These are phyloP conservation scores for Mesoclemmys tuberculata DNA, from an alignment of 2,113 vertebrate genomes.

Conservation along the genomic window DNA sequence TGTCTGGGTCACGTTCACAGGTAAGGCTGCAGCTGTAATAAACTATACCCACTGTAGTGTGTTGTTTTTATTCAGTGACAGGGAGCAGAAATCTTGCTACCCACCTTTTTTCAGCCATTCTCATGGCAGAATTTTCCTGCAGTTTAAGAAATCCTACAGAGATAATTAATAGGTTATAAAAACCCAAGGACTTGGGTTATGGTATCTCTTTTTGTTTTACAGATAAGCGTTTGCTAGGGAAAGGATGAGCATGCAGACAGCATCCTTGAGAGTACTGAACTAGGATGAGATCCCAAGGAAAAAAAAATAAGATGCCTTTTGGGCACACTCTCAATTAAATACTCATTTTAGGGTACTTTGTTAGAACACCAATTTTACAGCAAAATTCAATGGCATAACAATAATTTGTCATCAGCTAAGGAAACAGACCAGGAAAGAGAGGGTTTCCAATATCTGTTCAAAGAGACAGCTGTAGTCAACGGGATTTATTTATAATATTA, in stretches of 20 bases:
- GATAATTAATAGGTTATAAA: conserved; percentile 38
- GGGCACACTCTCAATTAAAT: conserved; percentile 50
- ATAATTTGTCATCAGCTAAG: conserved; percentile 68
- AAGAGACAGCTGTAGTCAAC: conserved; percentile 76
- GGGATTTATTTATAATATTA: conserved; percentile 84
- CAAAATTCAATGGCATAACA: conserved; percentile 68
- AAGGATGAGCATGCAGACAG: conserved; percentile 26
- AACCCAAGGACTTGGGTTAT: conserved; percentile 9
- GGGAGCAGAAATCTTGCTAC: neutral
- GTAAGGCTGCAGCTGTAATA: neutral
- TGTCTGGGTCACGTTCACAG: neutral
- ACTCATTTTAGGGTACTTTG: conserved; percentile 39
- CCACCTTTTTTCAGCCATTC: neutral
- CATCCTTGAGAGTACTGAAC: conserved; percentile 52
- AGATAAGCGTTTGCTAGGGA: conserved; percentile 36
- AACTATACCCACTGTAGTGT: neutral
- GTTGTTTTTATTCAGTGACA: neutral
- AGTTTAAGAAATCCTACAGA: conserved; percentile 37
- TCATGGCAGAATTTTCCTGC: neutral
- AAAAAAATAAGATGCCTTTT: conserved; percentile 7
- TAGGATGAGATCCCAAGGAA: conserved; percentile 9
- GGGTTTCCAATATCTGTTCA: conserved; percentile 68
- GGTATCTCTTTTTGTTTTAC: conserved; percentile 36
- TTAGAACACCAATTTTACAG: conserved; percentile 64
- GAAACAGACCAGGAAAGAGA: conserved; percentile 54